These are phyloP conservation scores for Gibbula magus DNA, from an alignment of 2,888 invertebrate species.

Conservation along the genomic window DNA sequence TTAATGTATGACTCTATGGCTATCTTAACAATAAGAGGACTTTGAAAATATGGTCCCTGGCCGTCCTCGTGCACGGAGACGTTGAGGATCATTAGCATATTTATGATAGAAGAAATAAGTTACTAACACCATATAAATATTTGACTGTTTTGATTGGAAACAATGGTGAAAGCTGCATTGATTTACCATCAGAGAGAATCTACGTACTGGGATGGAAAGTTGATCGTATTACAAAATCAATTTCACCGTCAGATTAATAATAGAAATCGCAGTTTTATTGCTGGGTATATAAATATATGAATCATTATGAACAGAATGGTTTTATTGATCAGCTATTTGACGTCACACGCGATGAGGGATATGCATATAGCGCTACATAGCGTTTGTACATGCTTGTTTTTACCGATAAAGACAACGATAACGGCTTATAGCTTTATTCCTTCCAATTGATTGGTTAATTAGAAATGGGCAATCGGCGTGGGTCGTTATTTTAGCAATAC, in stretches of 20 bases:
- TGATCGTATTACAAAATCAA: slow-evolving; percentile 18
- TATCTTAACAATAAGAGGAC: no score
- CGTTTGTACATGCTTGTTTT: not conserved
- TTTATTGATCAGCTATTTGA: slow-evolving; percentile 13
- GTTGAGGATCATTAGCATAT: not conserved
- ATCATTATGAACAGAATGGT: slow-evolving; percentile 21
- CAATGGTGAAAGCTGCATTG: not conserved
- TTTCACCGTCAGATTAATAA: slow-evolving; percentile 2
- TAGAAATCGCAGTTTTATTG: slow-evolving; percentile 21
- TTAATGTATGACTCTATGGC: no score
- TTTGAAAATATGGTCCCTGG: no score
- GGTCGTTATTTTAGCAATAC: slow-evolving; percentile 1
- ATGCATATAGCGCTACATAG: not conserved
- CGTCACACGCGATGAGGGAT: slow-evolving; percentile 12
- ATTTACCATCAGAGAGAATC: slow-evolving; percentile 8
- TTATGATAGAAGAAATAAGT: slow-evolving; percentile 7
- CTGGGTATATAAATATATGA: slow-evolving; percentile 22
- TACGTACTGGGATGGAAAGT: slow-evolving; percentile 6
- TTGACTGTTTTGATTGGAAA: not conserved
- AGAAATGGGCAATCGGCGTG: not conserved
- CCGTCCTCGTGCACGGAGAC: no score
- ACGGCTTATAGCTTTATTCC: slow-evolving; percentile 4
- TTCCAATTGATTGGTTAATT: slow-evolving; percentile 8
- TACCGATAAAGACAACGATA: slow-evolving; percentile 15
- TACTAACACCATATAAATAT: slow-evolving; percentile 10